phyloP scores from a whole-genome alignment of 1,140 invertebrate genomes.

The Drosophila kohkoa region DNA sequence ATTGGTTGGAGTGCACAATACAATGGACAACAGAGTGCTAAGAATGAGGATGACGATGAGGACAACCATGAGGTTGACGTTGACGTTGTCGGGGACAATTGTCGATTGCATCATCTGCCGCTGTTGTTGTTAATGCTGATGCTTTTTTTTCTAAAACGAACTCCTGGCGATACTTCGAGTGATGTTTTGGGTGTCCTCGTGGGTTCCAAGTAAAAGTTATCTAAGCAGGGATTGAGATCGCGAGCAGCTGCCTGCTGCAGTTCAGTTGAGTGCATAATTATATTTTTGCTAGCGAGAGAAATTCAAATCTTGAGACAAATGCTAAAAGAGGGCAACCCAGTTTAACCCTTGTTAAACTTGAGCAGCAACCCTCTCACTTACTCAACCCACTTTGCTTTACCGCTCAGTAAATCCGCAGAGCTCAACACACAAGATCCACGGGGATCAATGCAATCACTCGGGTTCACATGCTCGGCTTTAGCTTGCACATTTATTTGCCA shows the following conservation, averaged over 20 bases:
- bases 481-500: slow-evolving; percentile 41
- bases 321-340: slow-evolving; percentile 53
- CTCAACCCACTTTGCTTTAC: slow-evolving; percentile 57
- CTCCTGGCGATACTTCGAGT: slow-evolving; percentile 59
- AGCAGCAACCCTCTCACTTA: slow-evolving; percentile 51
- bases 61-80: slow-evolving; percentile 45
- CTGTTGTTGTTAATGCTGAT: background rate
- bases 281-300: slow-evolving; percentile 10
- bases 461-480: slow-evolving; percentile 13
- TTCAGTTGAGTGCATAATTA: slow-evolving; percentile 15
- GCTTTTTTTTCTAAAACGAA: slow-evolving; percentile 28
- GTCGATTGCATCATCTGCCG: slow-evolving; percentile 66
- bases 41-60: slow-evolving; percentile 32
- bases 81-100: slow-evolving; percentile 39
- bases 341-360: slow-evolving; percentile 76
- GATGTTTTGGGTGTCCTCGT: slow-evolving; percentile 63
- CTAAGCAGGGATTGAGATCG: slow-evolving; percentile 16
- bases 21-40: slow-evolving; percentile 23
- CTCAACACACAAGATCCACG: slow-evolving; percentile 1
- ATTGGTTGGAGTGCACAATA: slow-evolving; percentile 22
- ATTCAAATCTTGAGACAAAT: slow-evolving; percentile 49
- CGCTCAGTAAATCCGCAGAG: slow-evolving; percentile 64
- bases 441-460: slow-evolving; percentile 29
- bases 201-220: slow-evolving; percentile 30
- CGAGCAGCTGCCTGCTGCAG: slow-evolving; percentile 40